Base-by-base conservation (phyloP, 2,113 vertebrate genomes). In the Ifrita kowaldi region DNA sequence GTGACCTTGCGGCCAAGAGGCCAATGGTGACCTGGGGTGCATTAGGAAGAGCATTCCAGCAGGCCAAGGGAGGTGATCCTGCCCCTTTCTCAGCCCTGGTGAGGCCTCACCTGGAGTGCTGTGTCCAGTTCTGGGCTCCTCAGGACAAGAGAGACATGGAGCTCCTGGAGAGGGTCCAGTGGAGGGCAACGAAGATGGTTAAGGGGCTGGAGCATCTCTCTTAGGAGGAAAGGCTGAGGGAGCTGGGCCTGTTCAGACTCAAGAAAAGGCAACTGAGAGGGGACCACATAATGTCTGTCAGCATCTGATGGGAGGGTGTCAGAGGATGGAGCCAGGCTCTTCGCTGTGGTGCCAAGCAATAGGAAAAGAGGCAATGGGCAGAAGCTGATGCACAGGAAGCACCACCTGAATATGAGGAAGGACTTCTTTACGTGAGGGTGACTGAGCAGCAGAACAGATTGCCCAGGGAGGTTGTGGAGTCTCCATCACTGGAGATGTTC, bases 111-210 rank as follows among this genome's bases (percentile, higher is more conserved):
- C 21, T 27, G 50, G 59, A 28, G 5, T 55, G 41, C 9, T 19
- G 41, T 39, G 28, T 22, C 22, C 18, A 18, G 7, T 23, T 84
- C 19, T 55, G 41, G 28, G n/a, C 18, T 47, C 6, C 28, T 1
- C 23, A n/a, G 28, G 0, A 46, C 6, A 35, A 5, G 28, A 63
- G 39, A 46, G 18, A 33, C 15, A 22, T 13, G 49, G 57, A 84
- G 18, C 3, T 28, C 1, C 0, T 55, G 7, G 39, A 33, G 17
- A 9, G 4, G 13, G 10, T 44, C 32, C 33, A 21, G 33, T 62
- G 21, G 9, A 55, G 41, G 11, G 4, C 1, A 9, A 6, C 1
- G 3, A 39, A 47, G 41, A 4, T 1, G 1, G 15, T 39, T 64
- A 15, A 27, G 18, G 41, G 10, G 14, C 7, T 8, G n/a, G 5